These are phyloP conservation scores for Gryllus bimaculatus DNA, from an alignment of 1,140 invertebrate genomes.

Conservation along the genomic window DNA sequence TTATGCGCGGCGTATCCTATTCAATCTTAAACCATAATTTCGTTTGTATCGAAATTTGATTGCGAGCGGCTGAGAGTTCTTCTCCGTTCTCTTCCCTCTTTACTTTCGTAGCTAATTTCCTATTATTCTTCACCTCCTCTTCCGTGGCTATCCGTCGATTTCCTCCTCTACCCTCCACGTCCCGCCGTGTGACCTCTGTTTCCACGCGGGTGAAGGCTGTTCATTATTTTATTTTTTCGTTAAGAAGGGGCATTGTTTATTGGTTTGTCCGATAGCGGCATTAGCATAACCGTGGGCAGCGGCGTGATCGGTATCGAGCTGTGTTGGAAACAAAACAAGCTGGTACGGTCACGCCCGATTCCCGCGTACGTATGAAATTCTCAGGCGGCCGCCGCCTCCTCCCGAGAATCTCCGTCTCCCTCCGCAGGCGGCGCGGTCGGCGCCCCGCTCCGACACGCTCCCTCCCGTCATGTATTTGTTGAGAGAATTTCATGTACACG, in stretches of 20 bases:
- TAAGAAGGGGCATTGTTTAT: neutral
- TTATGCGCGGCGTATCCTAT: too few species aligned
- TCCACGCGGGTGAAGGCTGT: neutral
- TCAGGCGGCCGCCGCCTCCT: neutral
- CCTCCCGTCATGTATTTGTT: neutral
- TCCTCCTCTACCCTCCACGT: neutral
- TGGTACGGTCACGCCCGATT: neutral
- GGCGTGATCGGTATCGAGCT: neutral
- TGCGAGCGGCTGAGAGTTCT: too few species aligned
- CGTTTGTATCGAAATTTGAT: too few species aligned
- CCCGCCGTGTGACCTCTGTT: neutral
- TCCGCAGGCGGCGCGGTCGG: neutral
- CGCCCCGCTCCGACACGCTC: neutral
- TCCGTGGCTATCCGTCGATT: neutral
- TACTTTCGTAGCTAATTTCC: too few species aligned
- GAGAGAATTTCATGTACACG: neutral
- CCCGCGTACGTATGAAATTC: neutral
- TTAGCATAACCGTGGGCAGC: neutral
- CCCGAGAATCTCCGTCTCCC: neutral
- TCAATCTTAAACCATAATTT: too few species aligned
- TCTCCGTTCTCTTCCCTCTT: too few species aligned
- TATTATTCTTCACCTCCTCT: neutral
- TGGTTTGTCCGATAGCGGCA: neutral
- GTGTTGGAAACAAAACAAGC: neutral
- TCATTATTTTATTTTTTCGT: neutral